phyloP scores from a whole-genome alignment of 2,888 invertebrate species.

The Nomada goodeniana region DNA sequence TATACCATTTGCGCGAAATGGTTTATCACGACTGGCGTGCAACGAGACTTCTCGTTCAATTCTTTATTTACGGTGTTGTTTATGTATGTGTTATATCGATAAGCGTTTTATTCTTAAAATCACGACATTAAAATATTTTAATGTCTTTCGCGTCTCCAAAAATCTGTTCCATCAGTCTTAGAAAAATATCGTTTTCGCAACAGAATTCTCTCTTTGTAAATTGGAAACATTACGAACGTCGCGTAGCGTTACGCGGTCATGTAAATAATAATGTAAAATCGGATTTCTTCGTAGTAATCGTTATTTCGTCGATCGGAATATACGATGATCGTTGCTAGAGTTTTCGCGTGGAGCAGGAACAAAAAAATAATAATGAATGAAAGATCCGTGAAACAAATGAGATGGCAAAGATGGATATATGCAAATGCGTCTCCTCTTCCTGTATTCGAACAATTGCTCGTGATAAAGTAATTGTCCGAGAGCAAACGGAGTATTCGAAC shows the following conservation, averaged over 20 bases:
- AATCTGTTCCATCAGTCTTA: slow-evolving; percentile 52
- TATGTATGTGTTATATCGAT: slow-evolving; percentile 57
- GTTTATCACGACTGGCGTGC: slow-evolving; percentile 48
- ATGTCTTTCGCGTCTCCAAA: slow-evolving; percentile 41
- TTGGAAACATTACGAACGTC: slow-evolving; percentile 65
- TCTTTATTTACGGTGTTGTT: slow-evolving; percentile 63
- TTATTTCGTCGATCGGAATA: slow-evolving; percentile 67
- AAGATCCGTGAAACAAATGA: slow-evolving; percentile 15
- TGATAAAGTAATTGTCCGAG: slow-evolving; percentile 61
- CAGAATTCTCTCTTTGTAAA: slow-evolving; percentile 72
- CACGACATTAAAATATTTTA: slow-evolving; percentile 42
- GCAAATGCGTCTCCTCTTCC: slow-evolving; percentile 48
- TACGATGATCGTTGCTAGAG: slow-evolving; percentile 52
- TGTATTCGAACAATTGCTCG: slow-evolving; percentile 59
- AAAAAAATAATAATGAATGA: slow-evolving; percentile 21
- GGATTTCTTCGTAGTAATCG: slow-evolving; percentile 73
- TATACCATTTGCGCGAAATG: slow-evolving; percentile 29
- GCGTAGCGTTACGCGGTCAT: slow-evolving; percentile 56
- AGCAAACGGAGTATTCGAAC: slow-evolving; percentile 47
- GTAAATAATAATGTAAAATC: slow-evolving; percentile 81
- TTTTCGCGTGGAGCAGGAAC: slow-evolving; percentile 41
- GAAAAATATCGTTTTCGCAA: slow-evolving; percentile 49
- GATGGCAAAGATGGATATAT: slow-evolving; percentile 44
- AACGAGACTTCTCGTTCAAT: slow-evolving; percentile 57
- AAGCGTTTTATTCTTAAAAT: slow-evolving; percentile 50